A percentile compares a stretch with the other conserved stretches of the same genome.
These are phyloP conservation scores for Tonatia bakeri DNA, from an alignment of 2,113 vertebrate species.

Conservation along the genomic window DNA sequence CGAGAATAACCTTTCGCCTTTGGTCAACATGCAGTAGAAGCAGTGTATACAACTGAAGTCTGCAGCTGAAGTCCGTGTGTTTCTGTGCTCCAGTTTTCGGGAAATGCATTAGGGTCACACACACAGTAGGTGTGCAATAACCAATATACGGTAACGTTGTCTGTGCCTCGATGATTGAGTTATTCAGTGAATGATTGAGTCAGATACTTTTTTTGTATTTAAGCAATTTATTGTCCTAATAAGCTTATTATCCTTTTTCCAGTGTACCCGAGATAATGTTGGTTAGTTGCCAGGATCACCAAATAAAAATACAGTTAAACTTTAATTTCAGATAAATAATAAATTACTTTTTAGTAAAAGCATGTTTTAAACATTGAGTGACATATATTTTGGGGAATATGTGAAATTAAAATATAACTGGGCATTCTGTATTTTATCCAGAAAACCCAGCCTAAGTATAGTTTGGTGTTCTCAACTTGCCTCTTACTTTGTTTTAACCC, in stretches of 20 bases:
- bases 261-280: not conserved
- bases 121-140: not conserved
- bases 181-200: not conserved
- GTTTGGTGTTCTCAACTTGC: not conserved
- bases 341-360: not conserved
- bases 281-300: not conserved
- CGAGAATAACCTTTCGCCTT: not conserved
- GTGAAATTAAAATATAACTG: not conserved
- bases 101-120: not conserved
- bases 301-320: conserved; percentile 17
- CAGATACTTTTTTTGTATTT: not conserved
- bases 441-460: not conserved
- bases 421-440: not conserved
- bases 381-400: not conserved
- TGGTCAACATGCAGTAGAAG: not conserved
- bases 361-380: not conserved
- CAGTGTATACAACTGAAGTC: not conserved
- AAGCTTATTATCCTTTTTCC: not conserved
- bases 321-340: conserved; percentile 8
- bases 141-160: not conserved
- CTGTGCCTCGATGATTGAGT: not conserved
- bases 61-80: not conserved
- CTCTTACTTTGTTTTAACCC: not conserved
- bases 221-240: not conserved
- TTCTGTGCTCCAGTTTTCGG: not conserved